Conservation (phyloP, 2,113 vertebrate genomes). For the Trematocara stigmaticum region DNA sequence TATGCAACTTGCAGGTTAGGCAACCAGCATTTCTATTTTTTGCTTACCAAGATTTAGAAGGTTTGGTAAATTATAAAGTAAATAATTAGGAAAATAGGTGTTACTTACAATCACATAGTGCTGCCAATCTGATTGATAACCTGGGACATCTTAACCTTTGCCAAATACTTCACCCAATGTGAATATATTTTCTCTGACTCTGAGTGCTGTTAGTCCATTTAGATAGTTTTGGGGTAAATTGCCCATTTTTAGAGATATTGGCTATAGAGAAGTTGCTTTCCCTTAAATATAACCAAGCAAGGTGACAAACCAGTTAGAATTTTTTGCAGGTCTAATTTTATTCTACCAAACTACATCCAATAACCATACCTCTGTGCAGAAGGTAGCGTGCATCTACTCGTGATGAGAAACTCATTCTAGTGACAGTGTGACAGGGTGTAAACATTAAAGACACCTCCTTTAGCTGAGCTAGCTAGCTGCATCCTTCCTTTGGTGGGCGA, state of each 20-base stretch:
- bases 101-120: background rate
- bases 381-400: background rate
- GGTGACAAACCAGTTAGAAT: background rate
- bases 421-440: background rate
- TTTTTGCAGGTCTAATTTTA: background rate
- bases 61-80: background rate
- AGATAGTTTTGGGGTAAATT: background rate
- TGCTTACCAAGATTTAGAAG: background rate
- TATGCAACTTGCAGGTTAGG: background rate
- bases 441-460: background rate
- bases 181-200: background rate
- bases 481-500: background rate
- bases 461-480: background rate
- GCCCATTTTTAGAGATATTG: background rate
- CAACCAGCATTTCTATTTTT: background rate
- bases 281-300: background rate
- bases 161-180: accelerated
- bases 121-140: background rate
- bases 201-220: background rate
- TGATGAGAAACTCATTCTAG: background rate
- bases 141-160: background rate
- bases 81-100: background rate
- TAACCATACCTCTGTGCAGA: background rate
- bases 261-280: background rate
- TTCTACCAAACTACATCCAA: background rate